These are phyloP conservation scores for Aegypius monachus DNA, from an alignment of 2,113 vertebrate genomes.

Conservation along the genomic window DNA sequence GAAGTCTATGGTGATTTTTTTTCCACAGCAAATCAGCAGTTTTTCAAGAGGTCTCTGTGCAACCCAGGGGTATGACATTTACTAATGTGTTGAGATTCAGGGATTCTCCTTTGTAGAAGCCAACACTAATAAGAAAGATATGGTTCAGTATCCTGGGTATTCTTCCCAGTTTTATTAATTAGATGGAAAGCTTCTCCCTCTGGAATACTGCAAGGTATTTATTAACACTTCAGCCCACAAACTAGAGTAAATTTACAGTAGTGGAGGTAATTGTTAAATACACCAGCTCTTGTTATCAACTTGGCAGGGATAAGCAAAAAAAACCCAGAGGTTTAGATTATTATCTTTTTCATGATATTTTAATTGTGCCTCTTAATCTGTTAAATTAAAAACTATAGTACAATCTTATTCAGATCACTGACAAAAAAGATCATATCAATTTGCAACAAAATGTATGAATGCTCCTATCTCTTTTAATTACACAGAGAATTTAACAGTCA, in stretches of 20 bases:
- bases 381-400: conserved; percentile 79
- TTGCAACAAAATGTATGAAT: conserved; percentile 70
- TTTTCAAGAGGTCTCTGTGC: conserved; percentile 66
- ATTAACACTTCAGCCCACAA: conserved; percentile 75
- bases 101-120: conserved; percentile 69
- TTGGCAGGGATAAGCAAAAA: conserved; percentile 71
- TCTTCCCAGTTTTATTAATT: conserved; percentile 82
- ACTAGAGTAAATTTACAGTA: conserved; percentile 74
- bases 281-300: conserved; percentile 69
- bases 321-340: conserved; percentile 66
- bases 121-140: conserved; percentile 76
- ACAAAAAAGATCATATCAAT: conserved; percentile 74
- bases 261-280: conserved; percentile 75
- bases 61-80: conserved; percentile 68
- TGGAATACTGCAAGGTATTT: conserved; percentile 76
- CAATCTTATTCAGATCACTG: conserved; percentile 75
- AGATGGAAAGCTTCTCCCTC: conserved; percentile 73
- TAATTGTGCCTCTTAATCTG: conserved; percentile 82
- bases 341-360: conserved; percentile 80
- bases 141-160: conserved; percentile 71
- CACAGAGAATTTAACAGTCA: conserved; percentile 56
- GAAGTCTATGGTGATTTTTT: conserved; percentile 40
- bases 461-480: conserved; percentile 70
- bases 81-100: conserved; percentile 68
- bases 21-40: conserved; percentile 64